Conservation (phyloP, 2,113 vertebrate species). For the Zosterops borbonicus region DNA sequence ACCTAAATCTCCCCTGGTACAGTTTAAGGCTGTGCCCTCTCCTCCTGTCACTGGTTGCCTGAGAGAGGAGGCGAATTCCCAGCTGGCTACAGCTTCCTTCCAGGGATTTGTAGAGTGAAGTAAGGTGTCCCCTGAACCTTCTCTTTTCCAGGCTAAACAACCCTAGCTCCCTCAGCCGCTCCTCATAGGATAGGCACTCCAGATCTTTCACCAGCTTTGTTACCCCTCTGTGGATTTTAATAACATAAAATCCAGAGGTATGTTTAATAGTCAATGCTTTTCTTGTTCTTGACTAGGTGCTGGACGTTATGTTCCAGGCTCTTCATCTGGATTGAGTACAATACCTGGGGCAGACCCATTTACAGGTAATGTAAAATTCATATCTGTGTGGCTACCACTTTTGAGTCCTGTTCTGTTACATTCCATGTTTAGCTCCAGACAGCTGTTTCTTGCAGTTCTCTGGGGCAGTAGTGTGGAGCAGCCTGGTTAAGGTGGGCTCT, state of each 20-base stretch:
- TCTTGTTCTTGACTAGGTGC: slow-evolving; percentile 72
- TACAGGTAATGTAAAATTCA: slow-evolving; percentile 78
- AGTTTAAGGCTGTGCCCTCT: background rate
- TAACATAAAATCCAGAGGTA: background rate
- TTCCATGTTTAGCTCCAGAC: background rate
- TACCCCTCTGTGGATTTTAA: background rate
- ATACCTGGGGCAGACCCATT: slow-evolving; percentile 87
- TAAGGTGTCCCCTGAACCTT: background rate
- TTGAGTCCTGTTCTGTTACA: background rate
- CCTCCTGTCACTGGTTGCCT: background rate
- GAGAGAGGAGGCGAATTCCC: background rate
- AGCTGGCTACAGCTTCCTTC: background rate
- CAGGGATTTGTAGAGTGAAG: background rate
- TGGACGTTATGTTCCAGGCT: slow-evolving; percentile 92
- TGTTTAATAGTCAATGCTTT: background rate
- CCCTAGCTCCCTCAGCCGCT: rapidly evolving
- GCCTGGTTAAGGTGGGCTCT: background rate
- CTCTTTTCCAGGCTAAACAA: background rate
- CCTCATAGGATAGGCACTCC: background rate
- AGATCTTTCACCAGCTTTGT: background rate
- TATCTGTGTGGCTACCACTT: background rate
- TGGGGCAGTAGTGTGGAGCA: background rate
- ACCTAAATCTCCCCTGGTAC: background rate
- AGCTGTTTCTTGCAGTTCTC: background rate
- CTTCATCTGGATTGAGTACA: slow-evolving; percentile 66